A percentile compares a stretch with the other conserved stretches of the same genome.
Conservation (phyloP, 2,888 invertebrate genomes). For the Griposia aprilina region DNA sequence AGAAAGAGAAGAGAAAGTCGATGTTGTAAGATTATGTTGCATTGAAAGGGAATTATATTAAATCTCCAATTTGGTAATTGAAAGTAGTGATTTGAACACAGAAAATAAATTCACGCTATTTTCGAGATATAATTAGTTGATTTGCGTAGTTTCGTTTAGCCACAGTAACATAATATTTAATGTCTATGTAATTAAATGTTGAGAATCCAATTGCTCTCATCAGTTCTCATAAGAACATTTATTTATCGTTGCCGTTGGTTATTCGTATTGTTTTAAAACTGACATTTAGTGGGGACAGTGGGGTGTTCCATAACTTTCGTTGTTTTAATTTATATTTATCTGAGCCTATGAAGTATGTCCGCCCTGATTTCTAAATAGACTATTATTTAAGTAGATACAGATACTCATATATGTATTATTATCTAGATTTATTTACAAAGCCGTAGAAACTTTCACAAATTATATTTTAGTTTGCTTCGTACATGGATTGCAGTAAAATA, state of each 20-base stretch:
- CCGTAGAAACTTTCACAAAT: slow-evolving; percentile 25
- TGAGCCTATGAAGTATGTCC: slow-evolving; percentile 29
- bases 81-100: background rate
- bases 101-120: background rate
- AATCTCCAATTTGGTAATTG: background rate
- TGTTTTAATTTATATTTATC: slow-evolving; percentile 30
- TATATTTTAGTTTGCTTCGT: slow-evolving; percentile 52
- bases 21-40: too few relatives aligned
- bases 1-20: background rate
- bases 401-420: background rate
- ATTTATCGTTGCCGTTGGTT: background rate
- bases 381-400: slow-evolving; percentile 3
- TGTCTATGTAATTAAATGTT: background rate
- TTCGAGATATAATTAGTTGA: background rate
- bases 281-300: slow-evolving; percentile 44
- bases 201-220: background rate
- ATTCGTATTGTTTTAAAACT: background rate
- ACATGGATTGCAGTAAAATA: slow-evolving; percentile 53
- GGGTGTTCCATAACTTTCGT: slow-evolving; percentile 34
- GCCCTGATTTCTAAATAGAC: slow-evolving; percentile 12
- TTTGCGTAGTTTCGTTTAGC: background rate
- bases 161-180: background rate
- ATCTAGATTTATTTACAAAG: slow-evolving; percentile 21
- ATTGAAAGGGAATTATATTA: background rate
- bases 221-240: background rate